A percentile compares a stretch with the other conserved stretches of the same genome.
phyloP scores from a whole-genome alignment of 2,113 vertebrate genomes.

The Leucopsar rothschildi region DNA sequence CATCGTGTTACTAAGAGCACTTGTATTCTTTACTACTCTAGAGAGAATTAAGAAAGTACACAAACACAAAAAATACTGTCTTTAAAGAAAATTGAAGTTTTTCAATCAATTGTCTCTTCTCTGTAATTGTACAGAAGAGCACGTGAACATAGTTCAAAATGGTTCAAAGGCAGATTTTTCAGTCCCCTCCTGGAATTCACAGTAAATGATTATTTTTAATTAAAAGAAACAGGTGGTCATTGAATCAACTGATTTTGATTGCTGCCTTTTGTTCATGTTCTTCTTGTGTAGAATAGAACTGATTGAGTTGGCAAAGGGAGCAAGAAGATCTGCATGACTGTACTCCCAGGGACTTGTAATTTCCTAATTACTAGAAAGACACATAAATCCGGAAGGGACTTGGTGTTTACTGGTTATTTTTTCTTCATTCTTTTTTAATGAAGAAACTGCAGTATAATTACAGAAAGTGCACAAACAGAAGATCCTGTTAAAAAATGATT shows the following conservation, averaged over 20 bases:
- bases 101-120: neutral
- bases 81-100: neutral
- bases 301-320: conserved; percentile 39
- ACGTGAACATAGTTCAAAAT: neutral
- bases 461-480: conserved; percentile 8
- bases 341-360: conserved; percentile 27
- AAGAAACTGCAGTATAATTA: conserved; percentile 41
- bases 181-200: neutral
- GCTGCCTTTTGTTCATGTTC: conserved; percentile 26
- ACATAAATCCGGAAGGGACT: neutral
- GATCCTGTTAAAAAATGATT: neutral
- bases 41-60: neutral
- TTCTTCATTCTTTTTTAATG: conserved; percentile 42
- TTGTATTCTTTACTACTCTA: neutral
- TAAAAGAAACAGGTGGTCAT: conserved; percentile 37
- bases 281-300: neutral
- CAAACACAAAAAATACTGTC: neutral
- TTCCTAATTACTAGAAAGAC: conserved; percentile 47
- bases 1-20: neutral
- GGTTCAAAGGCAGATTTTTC: neutral
- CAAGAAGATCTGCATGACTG: neutral
- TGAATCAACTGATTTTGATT: conserved; percentile 5
- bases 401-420: neutral
- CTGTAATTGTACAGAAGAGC: neutral
- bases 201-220: conserved; percentile 27